Percentiles rank a stretch among this genome's conserved stretches.
Conservation (phyloP, 2,113 vertebrate species). For the Hyla sarda region DNA sequence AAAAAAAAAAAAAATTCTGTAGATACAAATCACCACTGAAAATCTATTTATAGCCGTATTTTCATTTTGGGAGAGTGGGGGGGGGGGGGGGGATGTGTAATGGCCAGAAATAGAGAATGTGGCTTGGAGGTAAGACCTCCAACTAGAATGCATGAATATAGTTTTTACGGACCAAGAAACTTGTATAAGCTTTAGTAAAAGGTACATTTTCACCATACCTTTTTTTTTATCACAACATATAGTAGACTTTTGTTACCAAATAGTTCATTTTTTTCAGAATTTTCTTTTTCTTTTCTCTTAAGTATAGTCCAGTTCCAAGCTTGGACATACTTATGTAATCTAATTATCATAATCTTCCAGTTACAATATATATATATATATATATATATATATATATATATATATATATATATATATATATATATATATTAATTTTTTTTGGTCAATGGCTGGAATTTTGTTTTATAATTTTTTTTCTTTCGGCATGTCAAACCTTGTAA, state of each 20-base stretch:
- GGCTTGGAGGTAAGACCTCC: conserved; percentile 73
- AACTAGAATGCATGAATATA: conserved; percentile 86
- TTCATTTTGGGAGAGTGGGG: conserved; percentile 64
- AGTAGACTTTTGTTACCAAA: conserved; percentile 99
- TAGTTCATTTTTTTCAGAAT: conserved; percentile 63
- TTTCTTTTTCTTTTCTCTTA: conserved; percentile 84
- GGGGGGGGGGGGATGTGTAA: neutral
- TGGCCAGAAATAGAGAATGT: conserved; percentile 81
- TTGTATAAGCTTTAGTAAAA: conserved; percentile 99
- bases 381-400: conserved; percentile 70
- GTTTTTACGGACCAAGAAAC: conserved; percentile 99
- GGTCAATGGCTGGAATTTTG: conserved; percentile 81
- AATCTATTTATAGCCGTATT: conserved; percentile 75
- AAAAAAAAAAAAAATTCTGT: conserved; percentile 71
- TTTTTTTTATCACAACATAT: conserved; percentile 91
- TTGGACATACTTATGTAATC: conserved; percentile 81
- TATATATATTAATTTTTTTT: conserved; percentile 76
- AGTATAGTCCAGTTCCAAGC: conserved; percentile 83
- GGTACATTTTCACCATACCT: conserved; percentile 99
- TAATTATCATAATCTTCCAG: conserved; percentile 80
- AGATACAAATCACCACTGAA: conserved; percentile 70
- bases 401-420: conserved; percentile 65
- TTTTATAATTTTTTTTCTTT: conserved; percentile 75
- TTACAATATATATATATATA: conserved; percentile 69
- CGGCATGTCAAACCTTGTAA: conserved; percentile 88